These are phyloP conservation scores for Podilymbus podiceps DNA, from an alignment of 2,113 vertebrate genomes.

Conservation along the genomic window DNA sequence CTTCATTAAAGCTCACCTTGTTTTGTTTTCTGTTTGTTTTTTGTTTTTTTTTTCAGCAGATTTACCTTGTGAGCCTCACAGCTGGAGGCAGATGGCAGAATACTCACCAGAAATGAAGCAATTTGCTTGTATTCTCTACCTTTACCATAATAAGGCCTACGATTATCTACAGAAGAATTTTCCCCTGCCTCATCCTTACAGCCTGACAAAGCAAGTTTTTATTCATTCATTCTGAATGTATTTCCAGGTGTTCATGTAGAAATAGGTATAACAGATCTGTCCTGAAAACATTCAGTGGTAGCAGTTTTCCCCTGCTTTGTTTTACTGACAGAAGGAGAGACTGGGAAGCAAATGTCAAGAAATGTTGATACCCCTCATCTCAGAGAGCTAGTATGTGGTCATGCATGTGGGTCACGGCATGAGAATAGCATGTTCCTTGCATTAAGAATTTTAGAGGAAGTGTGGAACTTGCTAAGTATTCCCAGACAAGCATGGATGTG, in stretches of 20 bases:
- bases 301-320: not conserved
- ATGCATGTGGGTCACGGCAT: not conserved
- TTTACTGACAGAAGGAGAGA: not conserved
- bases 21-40: not conserved
- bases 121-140: conserved; percentile 63
- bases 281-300: not conserved
- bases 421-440: not conserved
- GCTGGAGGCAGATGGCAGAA: conserved; percentile 53
- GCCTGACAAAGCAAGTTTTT: conserved; percentile 70
- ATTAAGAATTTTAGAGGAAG: not conserved
- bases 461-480: not conserved
- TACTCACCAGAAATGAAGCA: conserved; percentile 69
- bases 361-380: not conserved
- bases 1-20: not conserved
- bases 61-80: conserved; percentile 53
- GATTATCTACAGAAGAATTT: conserved; percentile 61
- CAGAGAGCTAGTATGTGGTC: not conserved
- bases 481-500: fast-evolving
- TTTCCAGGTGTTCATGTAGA: not conserved
- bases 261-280: not conserved
- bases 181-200: conserved; percentile 68
- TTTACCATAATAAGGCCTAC: conserved; percentile 61
- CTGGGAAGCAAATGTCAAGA: not conserved
- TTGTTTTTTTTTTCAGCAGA: conserved; percentile 42
- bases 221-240: not conserved